Evolutionary conservation across 2,113 vertebrate species (phyloP), one percentile per base, ranked within the genome.

Genomic region (Labeo catla): DNA sequence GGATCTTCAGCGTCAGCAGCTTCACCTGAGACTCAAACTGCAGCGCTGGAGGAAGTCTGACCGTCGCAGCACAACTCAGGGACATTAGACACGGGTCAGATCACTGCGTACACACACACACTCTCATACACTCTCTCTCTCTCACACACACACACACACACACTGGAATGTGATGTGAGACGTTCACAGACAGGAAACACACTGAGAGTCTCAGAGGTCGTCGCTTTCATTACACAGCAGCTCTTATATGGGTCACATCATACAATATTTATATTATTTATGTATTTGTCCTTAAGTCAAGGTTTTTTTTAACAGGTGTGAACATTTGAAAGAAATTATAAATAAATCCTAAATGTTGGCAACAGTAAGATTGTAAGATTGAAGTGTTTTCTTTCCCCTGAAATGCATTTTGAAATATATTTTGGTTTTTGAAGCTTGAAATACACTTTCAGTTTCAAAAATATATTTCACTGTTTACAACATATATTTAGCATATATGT

Each of bases 11-110:
- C 34, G 4, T 72, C 21, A 23, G 72, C 72, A 74, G 21, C 45
- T 74, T 74, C 72, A 74, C 45, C 72, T 74, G 72, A 74, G 72
- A 74, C 72, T 74, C 43, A 47, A 6, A 47, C 72, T 74, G 61
- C 72, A 23, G 21, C 39, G 19, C 70, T 73, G 39, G 9, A 73
- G 70, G 70, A 73, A 47, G 39, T n/a, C 5, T 68, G 65, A 34
- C 65, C 4, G 19, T 12, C 70, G 13, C 65, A 68, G 65, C 70
- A 73, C 39, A 73, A n/a, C 70, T 73, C 70, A 47, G 70, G 19
- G 21, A 73, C 70, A 73, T 73, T 12, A 73, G 70, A 73, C 43
- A 73, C 43, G 39, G 39, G 43, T 73, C 70, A 74, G 43, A 74
- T 12, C 19, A 47, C 43, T 23, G 0, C 61, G 13, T 4, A 52